Conservation (phyloP, 37 sponge, comb jelly and placozoan species). For the Halichondria panicea region DNA sequence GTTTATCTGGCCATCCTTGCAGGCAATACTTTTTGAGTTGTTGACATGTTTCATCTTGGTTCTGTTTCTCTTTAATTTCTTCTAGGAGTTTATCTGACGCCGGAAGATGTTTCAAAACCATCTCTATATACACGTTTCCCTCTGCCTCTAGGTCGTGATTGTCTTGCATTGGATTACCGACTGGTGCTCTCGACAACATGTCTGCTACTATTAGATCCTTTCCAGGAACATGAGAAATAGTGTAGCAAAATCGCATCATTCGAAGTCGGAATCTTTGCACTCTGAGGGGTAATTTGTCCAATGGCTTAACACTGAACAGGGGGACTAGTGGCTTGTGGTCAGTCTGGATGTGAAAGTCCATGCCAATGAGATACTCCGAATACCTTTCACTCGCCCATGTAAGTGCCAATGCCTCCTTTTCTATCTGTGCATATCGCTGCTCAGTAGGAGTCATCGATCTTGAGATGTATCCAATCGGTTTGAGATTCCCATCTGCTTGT, state of each 20-base stretch:
- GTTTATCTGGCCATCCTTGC: constrained; percentile 33
- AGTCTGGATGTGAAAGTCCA: constrained; percentile 33
- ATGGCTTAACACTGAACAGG: constrained; percentile 39
- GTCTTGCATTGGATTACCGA: neutral
- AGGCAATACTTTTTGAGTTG: constrained; percentile 15
- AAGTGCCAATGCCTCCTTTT: constrained; percentile 50
- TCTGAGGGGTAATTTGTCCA: constrained; percentile 41
- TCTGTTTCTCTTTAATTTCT: constrained; percentile 19
- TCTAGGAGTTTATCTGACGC: constrained; percentile 25
- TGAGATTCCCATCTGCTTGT: constrained; percentile 21
- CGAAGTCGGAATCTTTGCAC: constrained; percentile 52
- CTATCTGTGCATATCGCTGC: constrained; percentile 50
- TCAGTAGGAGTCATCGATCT: constrained; percentile 30
- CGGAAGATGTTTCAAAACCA: constrained; percentile 9
- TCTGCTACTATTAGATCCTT: constrained; percentile 49
- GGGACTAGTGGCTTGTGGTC: constrained; percentile 68
- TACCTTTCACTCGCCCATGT: constrained; percentile 43
- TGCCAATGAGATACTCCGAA: constrained; percentile 14
- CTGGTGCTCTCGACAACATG: constrained; percentile 50
- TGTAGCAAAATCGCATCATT: constrained; percentile 39
- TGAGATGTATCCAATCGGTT: constrained; percentile 55
- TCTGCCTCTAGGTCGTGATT: neutral
- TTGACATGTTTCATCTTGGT: constrained; percentile 30
- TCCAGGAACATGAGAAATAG: constrained; percentile 62
- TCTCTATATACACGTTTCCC: neutral